phyloP scores from a whole-genome alignment of 2,113 vertebrate species.

The Tenrec ecaudatus region DNA sequence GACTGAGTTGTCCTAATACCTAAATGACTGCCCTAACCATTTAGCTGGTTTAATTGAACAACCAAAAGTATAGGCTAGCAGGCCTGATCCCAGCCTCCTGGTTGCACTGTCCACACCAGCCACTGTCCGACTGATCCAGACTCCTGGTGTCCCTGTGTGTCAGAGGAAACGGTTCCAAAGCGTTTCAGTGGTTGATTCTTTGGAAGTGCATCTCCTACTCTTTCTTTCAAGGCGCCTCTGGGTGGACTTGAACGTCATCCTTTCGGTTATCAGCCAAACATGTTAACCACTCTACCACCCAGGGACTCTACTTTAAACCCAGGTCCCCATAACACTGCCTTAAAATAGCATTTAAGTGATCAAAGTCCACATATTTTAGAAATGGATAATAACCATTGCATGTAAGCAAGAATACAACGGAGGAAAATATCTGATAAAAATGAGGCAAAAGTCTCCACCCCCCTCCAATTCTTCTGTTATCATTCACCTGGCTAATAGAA shows the following conservation, averaged over 20 bases:
- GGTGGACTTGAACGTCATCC: neutral
- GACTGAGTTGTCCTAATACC: neutral
- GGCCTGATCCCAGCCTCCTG: neutral
- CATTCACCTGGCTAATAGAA: neutral
- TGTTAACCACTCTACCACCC: neutral
- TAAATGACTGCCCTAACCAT: neutral
- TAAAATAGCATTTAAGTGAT: slow-evolving; percentile 10
- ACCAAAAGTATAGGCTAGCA: neutral
- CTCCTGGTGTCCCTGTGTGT: no score
- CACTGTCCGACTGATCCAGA: no score
- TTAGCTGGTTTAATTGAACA: neutral
- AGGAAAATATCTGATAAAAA: slow-evolving; percentile 27
- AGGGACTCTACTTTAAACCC: neutral
- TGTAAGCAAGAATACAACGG: neutral
- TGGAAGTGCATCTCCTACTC: no score
- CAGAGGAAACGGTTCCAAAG: no score
- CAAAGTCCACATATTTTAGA: neutral
- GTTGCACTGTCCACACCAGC: neutral
- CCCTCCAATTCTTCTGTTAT: neutral
- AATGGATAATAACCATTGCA: neutral
- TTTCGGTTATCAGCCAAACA: neutral
- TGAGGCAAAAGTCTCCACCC: neutral
- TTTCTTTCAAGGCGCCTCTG: no score
- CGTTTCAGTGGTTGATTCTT: no score
- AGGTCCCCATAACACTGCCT: neutral